These are phyloP conservation scores for Andrena minutula DNA, from an alignment of 2,888 invertebrate genomes.

Conservation along the genomic window DNA sequence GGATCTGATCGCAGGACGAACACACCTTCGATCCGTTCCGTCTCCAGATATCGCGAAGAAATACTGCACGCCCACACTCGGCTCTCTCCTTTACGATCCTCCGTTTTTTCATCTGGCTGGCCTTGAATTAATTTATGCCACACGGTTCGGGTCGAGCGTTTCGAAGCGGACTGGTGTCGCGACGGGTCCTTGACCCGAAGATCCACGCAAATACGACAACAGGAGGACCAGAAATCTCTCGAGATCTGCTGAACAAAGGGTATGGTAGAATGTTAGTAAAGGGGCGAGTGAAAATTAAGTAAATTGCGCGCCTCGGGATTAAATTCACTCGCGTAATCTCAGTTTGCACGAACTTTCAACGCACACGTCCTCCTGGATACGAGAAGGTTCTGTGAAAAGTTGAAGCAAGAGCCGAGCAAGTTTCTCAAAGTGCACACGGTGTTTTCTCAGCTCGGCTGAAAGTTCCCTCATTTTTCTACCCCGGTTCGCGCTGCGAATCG, in stretches of 20 bases:
- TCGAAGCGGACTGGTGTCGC: constrained; percentile 6
- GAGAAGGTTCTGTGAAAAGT: too few relatives aligned
- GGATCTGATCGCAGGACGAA: constrained; percentile 34
- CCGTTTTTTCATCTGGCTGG: constrained; percentile 29
- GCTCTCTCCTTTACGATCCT: constrained; percentile 7
- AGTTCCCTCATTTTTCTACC: background rate
- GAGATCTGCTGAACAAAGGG: background rate
- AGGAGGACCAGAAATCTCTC: background rate
- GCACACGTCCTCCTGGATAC: too few relatives aligned
- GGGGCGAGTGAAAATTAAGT: background rate
- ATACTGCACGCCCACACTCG: constrained; percentile 8
- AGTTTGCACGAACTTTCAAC: too few relatives aligned
- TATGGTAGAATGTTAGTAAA: background rate
- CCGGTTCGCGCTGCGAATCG: background rate
- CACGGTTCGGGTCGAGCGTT: constrained; percentile 17
- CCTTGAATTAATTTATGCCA: constrained; percentile 56
- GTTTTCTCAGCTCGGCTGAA: background rate
- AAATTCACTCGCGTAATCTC: too few relatives aligned
- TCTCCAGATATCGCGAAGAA: constrained; percentile 1
- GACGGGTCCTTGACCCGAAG: constrained; percentile 12
- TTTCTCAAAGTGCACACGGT: too few relatives aligned
- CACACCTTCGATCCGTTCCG: constrained; percentile 22
- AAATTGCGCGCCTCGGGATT: too few relatives aligned
- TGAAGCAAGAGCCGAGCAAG: too few relatives aligned
- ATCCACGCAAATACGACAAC: constrained; percentile 10